These are phyloP conservation scores for Odontocerum albicorne DNA, from an alignment of 2,888 invertebrate genomes.

Conservation along the genomic window DNA sequence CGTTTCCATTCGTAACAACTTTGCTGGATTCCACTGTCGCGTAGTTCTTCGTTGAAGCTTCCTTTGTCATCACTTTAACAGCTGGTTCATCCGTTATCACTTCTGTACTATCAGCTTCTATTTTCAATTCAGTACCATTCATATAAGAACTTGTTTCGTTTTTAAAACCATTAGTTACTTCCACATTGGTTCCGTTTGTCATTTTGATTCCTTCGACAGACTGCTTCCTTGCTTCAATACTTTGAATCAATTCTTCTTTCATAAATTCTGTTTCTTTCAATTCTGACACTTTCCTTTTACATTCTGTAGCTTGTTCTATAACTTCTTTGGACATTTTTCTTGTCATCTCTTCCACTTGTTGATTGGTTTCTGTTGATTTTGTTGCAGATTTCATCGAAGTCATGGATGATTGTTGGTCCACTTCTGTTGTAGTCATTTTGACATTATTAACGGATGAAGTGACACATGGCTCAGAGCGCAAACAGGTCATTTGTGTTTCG, in stretches of 20 bases:
- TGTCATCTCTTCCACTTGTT: no score
- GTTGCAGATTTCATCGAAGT: no score
- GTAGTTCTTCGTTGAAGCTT: not conserved
- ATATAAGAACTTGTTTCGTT: not conserved
- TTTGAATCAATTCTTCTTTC: no score
- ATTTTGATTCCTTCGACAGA: not conserved
- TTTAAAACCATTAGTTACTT: not conserved
- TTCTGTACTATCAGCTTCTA: not conserved
- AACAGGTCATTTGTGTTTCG: not conserved
- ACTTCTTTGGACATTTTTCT: constrained; percentile 3
- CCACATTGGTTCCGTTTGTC: not conserved
- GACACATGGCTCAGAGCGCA: not conserved
- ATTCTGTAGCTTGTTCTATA: not conserved
- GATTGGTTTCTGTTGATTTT: not conserved
- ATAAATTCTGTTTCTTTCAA: no score
- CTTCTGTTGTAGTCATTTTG: not conserved
- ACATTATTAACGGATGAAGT: not conserved
- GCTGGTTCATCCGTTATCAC: constrained; percentile 2
- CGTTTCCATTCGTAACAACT: constrained; percentile 5
- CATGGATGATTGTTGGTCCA: no score
- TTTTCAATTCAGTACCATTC: not conserved
- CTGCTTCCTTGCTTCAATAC: no score
- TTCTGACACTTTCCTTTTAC: no score
- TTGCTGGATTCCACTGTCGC: constrained; percentile 17
- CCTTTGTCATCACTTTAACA: constrained; percentile 8